These are phyloP conservation scores for Zaprionus kolodkinae DNA, from an alignment of 1,140 invertebrate species.

Conservation along the genomic window DNA sequence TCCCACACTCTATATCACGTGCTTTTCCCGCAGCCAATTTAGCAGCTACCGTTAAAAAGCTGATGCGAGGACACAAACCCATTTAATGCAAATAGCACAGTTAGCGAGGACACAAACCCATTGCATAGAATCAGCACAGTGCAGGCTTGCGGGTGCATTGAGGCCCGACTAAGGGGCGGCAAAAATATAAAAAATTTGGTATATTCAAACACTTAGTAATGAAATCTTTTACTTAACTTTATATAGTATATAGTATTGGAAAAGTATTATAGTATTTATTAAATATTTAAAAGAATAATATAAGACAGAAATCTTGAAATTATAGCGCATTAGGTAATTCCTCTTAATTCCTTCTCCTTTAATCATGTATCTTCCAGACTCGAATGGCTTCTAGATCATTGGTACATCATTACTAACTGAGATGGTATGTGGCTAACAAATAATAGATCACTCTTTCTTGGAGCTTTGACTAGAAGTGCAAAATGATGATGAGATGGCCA, in stretches of 20 bases:
- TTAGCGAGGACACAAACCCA: slow-evolving; percentile 50
- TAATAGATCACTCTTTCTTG: slow-evolving; percentile 31
- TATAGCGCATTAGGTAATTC: not conserved
- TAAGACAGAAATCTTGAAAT: not conserved
- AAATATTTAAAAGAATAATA: not conserved
- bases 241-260: not conserved
- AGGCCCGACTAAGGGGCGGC: not conserved
- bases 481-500: slow-evolving; percentile 4
- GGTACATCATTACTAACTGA: slow-evolving; percentile 42
- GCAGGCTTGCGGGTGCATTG: not conserved
- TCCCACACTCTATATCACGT: slow-evolving; percentile 53
- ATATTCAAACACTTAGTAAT: too few species aligned
- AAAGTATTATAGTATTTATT: not conserved
- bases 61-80: slow-evolving; percentile 53
- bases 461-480: slow-evolving; percentile 66
- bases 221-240: too few species aligned
- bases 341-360: not conserved
- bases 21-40: slow-evolving; percentile 59
- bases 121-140: not conserved
- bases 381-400: slow-evolving; percentile 32
- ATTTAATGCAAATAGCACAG: not conserved
- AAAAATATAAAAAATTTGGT: not conserved
- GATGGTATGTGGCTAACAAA: slow-evolving; percentile 40
- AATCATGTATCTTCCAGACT: slow-evolving; percentile 7
- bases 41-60: slow-evolving; percentile 47